phyloP scores from a whole-genome alignment of 2,888 invertebrate species.

The Metalampra italica region DNA sequence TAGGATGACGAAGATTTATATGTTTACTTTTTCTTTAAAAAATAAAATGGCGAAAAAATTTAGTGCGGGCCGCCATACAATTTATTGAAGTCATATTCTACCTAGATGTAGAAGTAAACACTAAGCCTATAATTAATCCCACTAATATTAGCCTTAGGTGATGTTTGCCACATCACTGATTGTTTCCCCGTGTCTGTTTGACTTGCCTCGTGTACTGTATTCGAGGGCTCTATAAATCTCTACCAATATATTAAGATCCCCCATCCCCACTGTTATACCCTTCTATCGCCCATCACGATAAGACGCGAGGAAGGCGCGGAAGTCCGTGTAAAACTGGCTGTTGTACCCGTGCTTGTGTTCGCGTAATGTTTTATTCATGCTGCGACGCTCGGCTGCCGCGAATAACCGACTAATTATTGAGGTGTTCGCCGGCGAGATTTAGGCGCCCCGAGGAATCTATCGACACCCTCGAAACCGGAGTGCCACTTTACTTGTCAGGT shows the following conservation, averaged over 20 bases:
- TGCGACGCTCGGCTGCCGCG: conserved; percentile 56
- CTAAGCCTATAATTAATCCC: conserved; percentile 34
- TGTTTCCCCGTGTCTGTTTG: conserved; percentile 48
- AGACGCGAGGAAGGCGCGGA: conserved; percentile 14
- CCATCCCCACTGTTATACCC: background rate
- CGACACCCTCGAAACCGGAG: conserved; percentile 22
- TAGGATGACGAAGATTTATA: too few species aligned
- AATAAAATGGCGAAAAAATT: too few species aligned
- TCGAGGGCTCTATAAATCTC: conserved; percentile 36
- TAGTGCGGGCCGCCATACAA: too few species aligned
- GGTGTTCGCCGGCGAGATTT: conserved; percentile 57
- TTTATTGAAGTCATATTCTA: too few species aligned
- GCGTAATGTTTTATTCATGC: conserved; percentile 72
- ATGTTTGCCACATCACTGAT: conserved; percentile 52
- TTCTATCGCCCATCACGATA: background rate
- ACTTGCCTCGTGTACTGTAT: conserved; percentile 30
- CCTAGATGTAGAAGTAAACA: background rate
- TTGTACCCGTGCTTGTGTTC: conserved; percentile 53
- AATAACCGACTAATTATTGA: conserved; percentile 71
- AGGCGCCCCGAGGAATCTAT: conserved; percentile 30
- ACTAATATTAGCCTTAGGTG: conserved; percentile 45
- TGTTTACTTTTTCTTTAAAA: too few species aligned
- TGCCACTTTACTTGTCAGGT: conserved; percentile 47
- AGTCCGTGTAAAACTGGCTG: conserved; percentile 34
- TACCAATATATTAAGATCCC: conserved; percentile 32